Conservation (phyloP, 2,797 vertebrate genomes). For the Lates japonicus region DNA sequence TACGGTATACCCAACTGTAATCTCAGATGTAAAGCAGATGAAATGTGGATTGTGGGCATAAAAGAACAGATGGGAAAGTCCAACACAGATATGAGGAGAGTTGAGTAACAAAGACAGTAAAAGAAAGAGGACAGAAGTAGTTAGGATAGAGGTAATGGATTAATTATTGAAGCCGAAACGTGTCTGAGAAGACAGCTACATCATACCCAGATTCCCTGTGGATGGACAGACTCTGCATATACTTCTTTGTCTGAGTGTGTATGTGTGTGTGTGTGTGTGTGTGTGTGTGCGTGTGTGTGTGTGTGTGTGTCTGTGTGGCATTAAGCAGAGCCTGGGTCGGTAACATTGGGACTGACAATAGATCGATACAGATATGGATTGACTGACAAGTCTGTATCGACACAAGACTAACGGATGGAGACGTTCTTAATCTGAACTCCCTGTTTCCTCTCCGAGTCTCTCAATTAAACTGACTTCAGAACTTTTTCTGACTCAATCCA, state of each 20-base stretch:
- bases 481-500: constrained; percentile 47
- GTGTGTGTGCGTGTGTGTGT: constrained; percentile 3
- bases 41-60: background rate
- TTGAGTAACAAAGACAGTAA: constrained; percentile 30
- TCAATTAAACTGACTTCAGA: constrained; percentile 37
- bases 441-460: constrained; percentile 11
- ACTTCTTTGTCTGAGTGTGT: constrained; percentile 4
- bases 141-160: constrained; percentile 38
- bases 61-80: constrained; percentile 8
- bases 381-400: constrained; percentile 61
- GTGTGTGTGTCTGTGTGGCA: constrained; percentile 24
- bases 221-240: constrained; percentile 25
- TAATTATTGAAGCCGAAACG: constrained; percentile 54
- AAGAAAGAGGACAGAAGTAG: background rate
- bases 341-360: constrained; percentile 37
- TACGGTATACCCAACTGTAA: background rate
- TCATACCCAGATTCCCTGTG: constrained; percentile 22
- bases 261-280: constrained; percentile 18
- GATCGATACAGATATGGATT: constrained; percentile 66
- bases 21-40: constrained; percentile 6
- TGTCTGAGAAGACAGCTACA: constrained; percentile 44
- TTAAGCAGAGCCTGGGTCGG: constrained; percentile 3
- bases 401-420: constrained; percentile 41
- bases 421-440: constrained; percentile 32
- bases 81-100: background rate